phyloP scores from a whole-genome alignment of 2,113 vertebrate genomes.

The Eulacestoma nigropectus region DNA sequence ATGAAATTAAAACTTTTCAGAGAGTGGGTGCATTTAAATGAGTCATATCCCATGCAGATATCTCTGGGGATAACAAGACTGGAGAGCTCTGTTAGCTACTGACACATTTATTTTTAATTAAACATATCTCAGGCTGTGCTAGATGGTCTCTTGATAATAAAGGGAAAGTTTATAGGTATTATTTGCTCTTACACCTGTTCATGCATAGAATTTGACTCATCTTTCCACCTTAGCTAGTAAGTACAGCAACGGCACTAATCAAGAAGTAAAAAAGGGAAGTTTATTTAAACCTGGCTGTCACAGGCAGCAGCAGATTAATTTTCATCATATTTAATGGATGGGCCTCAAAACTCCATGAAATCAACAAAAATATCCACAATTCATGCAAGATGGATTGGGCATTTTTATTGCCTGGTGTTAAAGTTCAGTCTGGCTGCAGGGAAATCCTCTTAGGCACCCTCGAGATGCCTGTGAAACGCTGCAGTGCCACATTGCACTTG shows the following conservation, averaged over 20 bases:
- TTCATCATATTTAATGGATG: background rate
- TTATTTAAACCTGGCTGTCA: background rate
- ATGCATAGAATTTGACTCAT: background rate
- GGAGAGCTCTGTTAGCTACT: background rate
- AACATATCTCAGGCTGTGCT: background rate
- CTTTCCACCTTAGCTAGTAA: background rate
- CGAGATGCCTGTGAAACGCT: fast-evolving
- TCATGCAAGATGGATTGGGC: background rate
- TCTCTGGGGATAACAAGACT: background rate
- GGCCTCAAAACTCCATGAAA: background rate
- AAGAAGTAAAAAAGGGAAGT: background rate
- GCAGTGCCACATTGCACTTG: background rate
- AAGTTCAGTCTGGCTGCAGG: background rate
- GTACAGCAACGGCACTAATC: background rate
- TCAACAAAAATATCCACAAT: background rate
- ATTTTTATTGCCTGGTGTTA: background rate
- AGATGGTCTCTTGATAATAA: background rate
- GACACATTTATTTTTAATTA: background rate
- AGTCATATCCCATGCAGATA: background rate
- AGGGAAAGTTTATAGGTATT: background rate
- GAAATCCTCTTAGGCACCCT: background rate
- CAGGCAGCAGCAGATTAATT: background rate
- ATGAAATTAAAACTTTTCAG: background rate
- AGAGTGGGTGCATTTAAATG: background rate
- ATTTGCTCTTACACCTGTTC: background rate